Base-by-base conservation (phyloP, 2,888 invertebrate genomes). In the Acleris laterana region DNA sequence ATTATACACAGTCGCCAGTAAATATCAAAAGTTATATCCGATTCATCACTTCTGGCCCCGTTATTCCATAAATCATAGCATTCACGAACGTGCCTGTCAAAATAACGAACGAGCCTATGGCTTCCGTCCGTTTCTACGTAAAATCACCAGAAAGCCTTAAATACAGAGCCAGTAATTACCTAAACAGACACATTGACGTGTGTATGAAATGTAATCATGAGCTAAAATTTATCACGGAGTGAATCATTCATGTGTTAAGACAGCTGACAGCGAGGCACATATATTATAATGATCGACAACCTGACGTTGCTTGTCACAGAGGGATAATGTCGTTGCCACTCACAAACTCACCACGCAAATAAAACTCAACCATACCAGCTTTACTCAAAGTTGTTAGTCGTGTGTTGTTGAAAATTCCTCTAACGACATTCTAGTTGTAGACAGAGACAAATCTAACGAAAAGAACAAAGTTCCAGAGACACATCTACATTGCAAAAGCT, bases 231-330 rank as follows among this genome's bases (percentile, higher is more conserved):
- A 93, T 93, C 91, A 90, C 85, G 84, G 84, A 90, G 91, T 92
- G 92, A 93, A 92, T 92, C 92, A 91, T 90, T 92, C 92, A 91
- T 89, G 89, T 87, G 87, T 84, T 83, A 82, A 88, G 92, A 91
- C 92, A 91, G 91, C 89, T 91, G 92, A 92, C 92, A 91, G 90
- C 87, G 82, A 85, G 82, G 89, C 90, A 87, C 91, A 93, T 93
- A 93, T 86, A 91, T 93, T 93, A 91, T 87, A 90, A 88, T 93
- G 92, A 93, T 92, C 90, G 92, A 93, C 92, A 91, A 87, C 89
- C 87, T 86, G 90, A 92, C 90, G 87, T 88, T 85, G 80, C 90
- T 85, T 91, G 92, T 92, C 91, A 90, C 89, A 85, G 82, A 85
- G 88, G 90, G 89, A 90, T 91, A 92, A 92, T 90, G 90, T 90